Percentiles rank a stretch among this genome's conserved stretches.
Evolutionary conservation across 1,140 invertebrate species (phyloP).

Genomic region (Mesaphorura yosii): DNA sequence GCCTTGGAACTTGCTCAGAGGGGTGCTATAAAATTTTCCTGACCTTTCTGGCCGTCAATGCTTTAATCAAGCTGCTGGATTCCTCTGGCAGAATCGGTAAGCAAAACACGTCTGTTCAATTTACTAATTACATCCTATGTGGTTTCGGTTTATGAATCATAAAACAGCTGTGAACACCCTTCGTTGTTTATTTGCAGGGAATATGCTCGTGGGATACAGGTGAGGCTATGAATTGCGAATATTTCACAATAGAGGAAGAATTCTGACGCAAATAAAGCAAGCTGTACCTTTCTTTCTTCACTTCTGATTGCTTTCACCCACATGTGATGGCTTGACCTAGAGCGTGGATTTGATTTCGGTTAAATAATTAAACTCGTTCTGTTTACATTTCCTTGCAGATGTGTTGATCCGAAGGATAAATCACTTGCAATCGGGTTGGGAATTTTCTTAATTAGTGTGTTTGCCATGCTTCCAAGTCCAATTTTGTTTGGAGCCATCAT

Average conservation of each 20-base stretch:
- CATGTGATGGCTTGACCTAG: neutral
- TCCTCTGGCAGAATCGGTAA: conserved; percentile 20
- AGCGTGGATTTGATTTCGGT: neutral
- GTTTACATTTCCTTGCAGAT: conserved; percentile 36
- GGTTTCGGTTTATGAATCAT: conserved; percentile 8
- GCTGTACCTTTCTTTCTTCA: neutral
- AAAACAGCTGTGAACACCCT: too few species aligned
- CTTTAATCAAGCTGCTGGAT: conserved; percentile 22
- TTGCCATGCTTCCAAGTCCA: conserved; percentile 54
- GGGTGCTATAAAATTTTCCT: conserved; percentile 20
- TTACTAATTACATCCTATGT: conserved; percentile 31
- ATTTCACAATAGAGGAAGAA: too few species aligned
- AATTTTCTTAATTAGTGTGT: conserved; percentile 50
- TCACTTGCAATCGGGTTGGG: conserved; percentile 51
- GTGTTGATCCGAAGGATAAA: conserved; percentile 49
- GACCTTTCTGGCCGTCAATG: conserved; percentile 15
- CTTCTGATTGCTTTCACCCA: neutral
- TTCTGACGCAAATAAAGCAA: too few species aligned
- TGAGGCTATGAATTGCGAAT: neutral
- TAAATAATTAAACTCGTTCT: neutral
- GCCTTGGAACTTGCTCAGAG: conserved; percentile 28
- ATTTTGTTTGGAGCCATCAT: conserved; percentile 59
- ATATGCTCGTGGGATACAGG: conserved; percentile 32
- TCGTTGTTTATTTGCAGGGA: too few species aligned
- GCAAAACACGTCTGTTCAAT: conserved; percentile 21